phyloP scores from a whole-genome alignment of 2,797 vertebrate genomes.

The Sebastes umbrosus region DNA sequence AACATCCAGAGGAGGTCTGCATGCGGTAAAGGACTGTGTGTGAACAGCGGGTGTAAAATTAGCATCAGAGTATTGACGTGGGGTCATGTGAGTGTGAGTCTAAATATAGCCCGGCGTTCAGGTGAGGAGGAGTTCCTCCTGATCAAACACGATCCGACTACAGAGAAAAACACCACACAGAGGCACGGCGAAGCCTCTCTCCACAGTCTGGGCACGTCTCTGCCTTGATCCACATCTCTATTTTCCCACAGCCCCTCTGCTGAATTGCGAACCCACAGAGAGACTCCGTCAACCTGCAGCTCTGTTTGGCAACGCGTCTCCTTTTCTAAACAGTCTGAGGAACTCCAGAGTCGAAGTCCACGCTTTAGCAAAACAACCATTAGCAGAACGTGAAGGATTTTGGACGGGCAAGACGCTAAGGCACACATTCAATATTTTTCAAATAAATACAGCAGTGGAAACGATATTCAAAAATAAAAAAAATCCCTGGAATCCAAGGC shows the following conservation, averaged over 20 bases:
- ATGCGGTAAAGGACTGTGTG: not conserved
- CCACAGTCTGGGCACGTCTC: conserved; percentile 49
- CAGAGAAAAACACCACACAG: conserved; percentile 36
- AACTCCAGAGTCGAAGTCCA: conserved; percentile 37
- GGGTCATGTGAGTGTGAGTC: conserved; percentile 51
- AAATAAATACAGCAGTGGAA: conserved; percentile 35
- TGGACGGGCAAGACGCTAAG: not conserved
- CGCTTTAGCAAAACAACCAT: conserved; percentile 40
- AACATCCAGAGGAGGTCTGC: conserved; percentile 6
- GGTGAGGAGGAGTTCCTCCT: conserved; percentile 61
- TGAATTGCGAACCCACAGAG: conserved; percentile 34
- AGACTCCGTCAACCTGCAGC: conserved; percentile 17
- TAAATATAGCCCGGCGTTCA: conserved; percentile 64
- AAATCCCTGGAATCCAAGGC: not conserved
- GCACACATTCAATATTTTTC: conserved; percentile 10
- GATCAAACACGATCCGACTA: conserved; percentile 40
- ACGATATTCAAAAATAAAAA: not conserved
- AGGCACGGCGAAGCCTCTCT: not conserved
- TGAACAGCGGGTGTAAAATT: conserved; percentile 44
- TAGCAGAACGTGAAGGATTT: conserved; percentile 34
- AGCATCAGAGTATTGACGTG: conserved; percentile 51
- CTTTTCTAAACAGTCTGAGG: conserved; percentile 49
- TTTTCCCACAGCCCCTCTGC: conserved; percentile 52
- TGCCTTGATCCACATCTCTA: conserved; percentile 48
- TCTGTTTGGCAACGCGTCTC: conserved; percentile 35